phyloP scores from a whole-genome alignment of 2,888 invertebrate species.

The Microdon myrmicae region DNA sequence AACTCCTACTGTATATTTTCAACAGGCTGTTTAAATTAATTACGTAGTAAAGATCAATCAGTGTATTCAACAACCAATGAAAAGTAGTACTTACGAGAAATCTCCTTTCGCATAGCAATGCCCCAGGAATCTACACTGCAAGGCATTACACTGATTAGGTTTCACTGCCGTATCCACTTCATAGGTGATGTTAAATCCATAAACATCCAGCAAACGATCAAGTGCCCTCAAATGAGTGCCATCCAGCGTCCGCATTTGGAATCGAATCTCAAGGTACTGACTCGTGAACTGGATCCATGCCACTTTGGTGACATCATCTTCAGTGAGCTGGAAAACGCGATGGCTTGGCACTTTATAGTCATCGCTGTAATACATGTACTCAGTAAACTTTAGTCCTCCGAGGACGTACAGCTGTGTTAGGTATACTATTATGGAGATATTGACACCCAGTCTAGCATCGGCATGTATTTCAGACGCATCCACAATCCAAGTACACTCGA shows the following conservation, averaged over 20 bases:
- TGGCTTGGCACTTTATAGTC: conserved; percentile 75
- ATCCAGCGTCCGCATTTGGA: conserved; percentile 77
- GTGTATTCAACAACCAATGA: too few relatives aligned
- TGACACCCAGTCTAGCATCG: conserved; percentile 59
- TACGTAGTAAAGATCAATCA: too few relatives aligned
- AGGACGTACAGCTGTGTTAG: conserved; percentile 88
- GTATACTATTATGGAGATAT: conserved; percentile 84
- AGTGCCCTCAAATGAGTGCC: conserved; percentile 86
- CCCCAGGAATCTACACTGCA: conserved; percentile 86
- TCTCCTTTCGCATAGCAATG: conserved; percentile 80
- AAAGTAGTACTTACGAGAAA: conserved; percentile 74
- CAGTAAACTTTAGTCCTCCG: conserved; percentile 80
- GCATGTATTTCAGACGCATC: conserved; percentile 76
- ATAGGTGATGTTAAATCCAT: conserved; percentile 93
- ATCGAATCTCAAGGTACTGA: conserved; percentile 82
- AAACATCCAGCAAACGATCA: conserved; percentile 83
- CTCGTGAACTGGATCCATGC: conserved; percentile 73
- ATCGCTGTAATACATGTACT: conserved; percentile 80
- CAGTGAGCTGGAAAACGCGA: conserved; percentile 76
- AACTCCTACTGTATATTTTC: too few relatives aligned
- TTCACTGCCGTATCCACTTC: conserved; percentile 75
- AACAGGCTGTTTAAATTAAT: too few relatives aligned
- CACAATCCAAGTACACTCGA: conserved; percentile 88
- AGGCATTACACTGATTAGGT: conserved; percentile 77
- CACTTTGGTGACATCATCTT: conserved; percentile 78